Evolutionary conservation across 2,888 invertebrate genomes (phyloP), one percentile per base, ranked within the genome.

Genomic region (Volucella inflata): DNA sequence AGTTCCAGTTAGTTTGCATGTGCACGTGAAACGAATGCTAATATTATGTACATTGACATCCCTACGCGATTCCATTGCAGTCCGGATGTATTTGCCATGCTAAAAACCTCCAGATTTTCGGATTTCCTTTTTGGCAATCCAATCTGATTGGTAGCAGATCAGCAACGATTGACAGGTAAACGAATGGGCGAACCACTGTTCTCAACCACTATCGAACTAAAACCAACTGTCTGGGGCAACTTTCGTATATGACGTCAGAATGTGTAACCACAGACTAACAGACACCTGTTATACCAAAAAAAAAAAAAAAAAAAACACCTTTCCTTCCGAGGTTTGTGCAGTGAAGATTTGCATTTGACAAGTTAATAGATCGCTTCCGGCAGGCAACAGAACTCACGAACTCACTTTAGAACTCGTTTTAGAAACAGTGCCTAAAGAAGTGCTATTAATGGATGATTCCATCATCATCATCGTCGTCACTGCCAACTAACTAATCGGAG

Each of bases 181-280:
- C 50, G 60, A 60, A 75, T 81, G 76, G 81, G 81, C 76, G 76
- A 76, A 59, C 55, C 70, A 60, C 67, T 57, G 71, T 71, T 46
- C 48, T 30, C 9, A 53, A 14, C 42, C 40, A 44, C 53, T 50
- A 70, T 36, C 38, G 38, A 21, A 12, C 12, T 21, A 36, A 50
- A 57, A 12, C 9, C 14, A 9, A 21, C 57, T 55, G 83, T 78
- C 83, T 83, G 67, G 62, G 62, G 40, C 75, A 84, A 84, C 79
- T 79, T 79, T 79, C 75, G 64, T 84, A 67, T 74, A 72, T 84
- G 79, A 84, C 84, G 84, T 84, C 84, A 79, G 40, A 65, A 16
- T 44, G 44, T 55, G 53, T 62, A 48, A 68, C 60, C 42, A 46
- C 51, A 70, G n/a, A 70, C 48, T 16, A 1, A 44, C 48, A 4